A percentile compares a stretch with the other conserved stretches of the same genome.
Evolutionary conservation across 2,113 vertebrate species (phyloP).

Genomic region (Piliocolobus tephrosceles): DNA sequence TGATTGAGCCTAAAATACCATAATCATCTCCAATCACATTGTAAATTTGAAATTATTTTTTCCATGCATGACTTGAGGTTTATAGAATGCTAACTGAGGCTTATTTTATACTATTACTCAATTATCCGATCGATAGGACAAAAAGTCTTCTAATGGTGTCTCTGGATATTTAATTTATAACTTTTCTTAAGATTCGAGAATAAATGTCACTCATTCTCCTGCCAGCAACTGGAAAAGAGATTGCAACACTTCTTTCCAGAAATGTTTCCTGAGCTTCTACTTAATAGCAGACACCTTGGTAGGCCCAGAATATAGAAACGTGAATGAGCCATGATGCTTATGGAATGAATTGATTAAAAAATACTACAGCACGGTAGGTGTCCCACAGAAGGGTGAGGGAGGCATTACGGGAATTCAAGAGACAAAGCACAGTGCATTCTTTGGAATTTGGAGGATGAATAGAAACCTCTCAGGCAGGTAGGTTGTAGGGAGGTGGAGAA

Average conservation of each 20-base stretch:
- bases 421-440: not conserved
- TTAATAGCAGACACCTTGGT: too few species aligned
- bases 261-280: not conserved
- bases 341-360: not conserved
- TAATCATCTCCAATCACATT: not conserved
- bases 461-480: not conserved
- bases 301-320: not conserved
- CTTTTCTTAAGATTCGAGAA: not conserved
- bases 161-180: not conserved
- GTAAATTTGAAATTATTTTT: not conserved
- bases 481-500: not conserved
- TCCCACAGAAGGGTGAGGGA: too few species aligned
- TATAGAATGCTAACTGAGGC: not conserved
- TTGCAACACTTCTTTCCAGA: too few species aligned
- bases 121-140: too few species aligned
- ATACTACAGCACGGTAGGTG: fast-evolving
- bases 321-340: not conserved
- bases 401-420: not conserved
- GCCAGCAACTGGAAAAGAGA: not conserved
- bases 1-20: not conserved
- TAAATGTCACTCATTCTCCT: too few species aligned
- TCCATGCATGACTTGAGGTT: not conserved
- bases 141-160: not conserved
- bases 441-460: not conserved
- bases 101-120: not conserved